Conservation (phyloP, 2,113 vertebrate species). For the Cyrtonyx montezumae region DNA sequence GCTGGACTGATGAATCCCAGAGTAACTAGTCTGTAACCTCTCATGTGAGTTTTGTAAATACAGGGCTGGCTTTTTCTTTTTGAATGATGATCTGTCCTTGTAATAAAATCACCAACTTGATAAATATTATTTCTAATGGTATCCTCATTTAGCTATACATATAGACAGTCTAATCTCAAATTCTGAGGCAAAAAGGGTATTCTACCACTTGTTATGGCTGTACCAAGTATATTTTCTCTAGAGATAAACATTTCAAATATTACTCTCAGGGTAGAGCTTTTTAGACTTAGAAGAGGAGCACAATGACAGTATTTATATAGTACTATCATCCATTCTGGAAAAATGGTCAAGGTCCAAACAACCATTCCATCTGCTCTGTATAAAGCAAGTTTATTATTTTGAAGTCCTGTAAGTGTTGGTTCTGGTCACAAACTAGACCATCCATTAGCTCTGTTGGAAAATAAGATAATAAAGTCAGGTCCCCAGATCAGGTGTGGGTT, state of each 20-base stretch:
- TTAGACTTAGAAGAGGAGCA: neutral
- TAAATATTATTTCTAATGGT: slow-evolving; percentile 39
- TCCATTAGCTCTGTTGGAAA: slow-evolving; percentile 17
- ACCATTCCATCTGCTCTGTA: neutral
- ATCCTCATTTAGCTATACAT: slow-evolving; percentile 19
- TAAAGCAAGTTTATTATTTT: slow-evolving; percentile 28
- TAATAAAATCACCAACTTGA: neutral
- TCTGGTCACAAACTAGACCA: slow-evolving; percentile 21
- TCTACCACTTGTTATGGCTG: slow-evolving; percentile 19
- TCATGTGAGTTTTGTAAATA: neutral
- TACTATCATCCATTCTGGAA: neutral
- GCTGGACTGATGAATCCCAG: neutral
- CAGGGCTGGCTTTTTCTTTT: neutral
- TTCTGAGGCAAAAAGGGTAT: slow-evolving; percentile 13
- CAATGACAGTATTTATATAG: neutral
- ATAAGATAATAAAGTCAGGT: neutral
- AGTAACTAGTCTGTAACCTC: neutral
- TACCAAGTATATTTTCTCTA: neutral
- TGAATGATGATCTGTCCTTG: neutral
- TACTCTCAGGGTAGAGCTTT: neutral
- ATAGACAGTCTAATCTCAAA: slow-evolving; percentile 22
- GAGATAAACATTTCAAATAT: slow-evolving; percentile 35
- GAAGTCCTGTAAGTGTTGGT: neutral
- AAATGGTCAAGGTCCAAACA: neutral
- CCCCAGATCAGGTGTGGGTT: slow-evolving; percentile 16